Base-by-base conservation (phyloP, 92 coral and sea anemone species). In the Epizoanthus fatuus region DNA sequence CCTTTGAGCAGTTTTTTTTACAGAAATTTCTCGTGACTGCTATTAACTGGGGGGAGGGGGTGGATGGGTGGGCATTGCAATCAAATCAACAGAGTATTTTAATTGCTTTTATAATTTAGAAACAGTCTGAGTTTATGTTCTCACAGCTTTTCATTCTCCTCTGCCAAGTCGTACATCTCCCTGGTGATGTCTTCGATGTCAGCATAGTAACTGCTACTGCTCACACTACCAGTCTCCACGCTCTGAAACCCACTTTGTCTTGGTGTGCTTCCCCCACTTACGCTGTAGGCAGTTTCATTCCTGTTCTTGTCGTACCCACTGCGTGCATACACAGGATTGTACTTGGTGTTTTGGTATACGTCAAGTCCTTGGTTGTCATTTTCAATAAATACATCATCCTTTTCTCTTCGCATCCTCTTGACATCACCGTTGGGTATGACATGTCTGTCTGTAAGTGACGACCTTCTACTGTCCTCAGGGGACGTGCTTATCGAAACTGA, bases 111-210 rank as follows among this genome's bases (percentile, higher is more conserved):
- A 22, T 22, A 22, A 22, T 22, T 22, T 22, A 22, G 25, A 22
- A 22, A 22, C 25, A 22, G 25, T 22, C 25, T 0, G 25, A 22
- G 25, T 17, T 13, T 29, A 32, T 86, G 84, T 49, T 83, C 69
- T 68, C 95, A 90, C 66, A 86, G 83, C 69, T 89, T 94, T 75
- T 89, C 96, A 19, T 86, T 83, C 74, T 86, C 73, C 40, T 91
- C 85, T 40, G 98, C 93, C 20, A 94, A 89, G 56, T 92, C 92
- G 20, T 86, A 79, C 95, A 96, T 96, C 63, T 96, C 99, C 86
- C 84, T 89, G 0, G 93, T 89, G 22, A 94, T 84, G 15, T 95
- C 99, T 15, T 97, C 99, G 5, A 93, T 93, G 86, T 97, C 99
- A 0, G 91, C 98, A 83, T 87, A 94, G 74, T 94, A 94, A 64